phyloP scores from a whole-genome alignment of 2,797 vertebrate species.

The Pangasius sanitwongsei region DNA sequence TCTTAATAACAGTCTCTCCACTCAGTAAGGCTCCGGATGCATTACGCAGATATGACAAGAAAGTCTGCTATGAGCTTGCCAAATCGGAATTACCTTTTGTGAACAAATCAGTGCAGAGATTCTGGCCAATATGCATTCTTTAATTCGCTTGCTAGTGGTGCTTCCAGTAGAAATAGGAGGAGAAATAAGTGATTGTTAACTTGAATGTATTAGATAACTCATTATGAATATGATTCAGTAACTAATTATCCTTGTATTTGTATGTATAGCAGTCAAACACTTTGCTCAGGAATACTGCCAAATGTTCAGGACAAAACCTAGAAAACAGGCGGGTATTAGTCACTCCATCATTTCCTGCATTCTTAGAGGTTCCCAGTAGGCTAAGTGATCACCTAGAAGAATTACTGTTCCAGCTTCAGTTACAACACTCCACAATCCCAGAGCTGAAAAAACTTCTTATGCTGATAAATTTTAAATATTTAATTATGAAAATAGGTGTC shows the following conservation, averaged over 20 bases:
- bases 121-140: background rate
- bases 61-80: constrained; percentile 24
- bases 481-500: background rate
- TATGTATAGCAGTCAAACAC: too few relatives aligned
- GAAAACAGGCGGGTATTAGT: too few relatives aligned
- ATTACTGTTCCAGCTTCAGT: background rate
- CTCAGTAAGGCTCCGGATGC: constrained; percentile 24
- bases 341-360: background rate
- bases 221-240: background rate
- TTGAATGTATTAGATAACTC: background rate
- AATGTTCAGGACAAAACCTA: background rate
- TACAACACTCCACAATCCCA: background rate
- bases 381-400: background rate
- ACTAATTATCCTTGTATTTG: background rate
- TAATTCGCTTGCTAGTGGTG: background rate
- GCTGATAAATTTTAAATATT: background rate
- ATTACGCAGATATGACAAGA: constrained; percentile 30
- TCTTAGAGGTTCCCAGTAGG: background rate
- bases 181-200: background rate
- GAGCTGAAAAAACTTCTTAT: background rate
- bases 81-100: background rate
- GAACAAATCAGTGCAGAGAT: background rate
- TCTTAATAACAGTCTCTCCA: constrained; percentile 17
- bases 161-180: background rate
- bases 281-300: background rate